Conservation (phyloP, 1,140 invertebrate genomes). For the Tyrophagus putrescentiae region DNA sequence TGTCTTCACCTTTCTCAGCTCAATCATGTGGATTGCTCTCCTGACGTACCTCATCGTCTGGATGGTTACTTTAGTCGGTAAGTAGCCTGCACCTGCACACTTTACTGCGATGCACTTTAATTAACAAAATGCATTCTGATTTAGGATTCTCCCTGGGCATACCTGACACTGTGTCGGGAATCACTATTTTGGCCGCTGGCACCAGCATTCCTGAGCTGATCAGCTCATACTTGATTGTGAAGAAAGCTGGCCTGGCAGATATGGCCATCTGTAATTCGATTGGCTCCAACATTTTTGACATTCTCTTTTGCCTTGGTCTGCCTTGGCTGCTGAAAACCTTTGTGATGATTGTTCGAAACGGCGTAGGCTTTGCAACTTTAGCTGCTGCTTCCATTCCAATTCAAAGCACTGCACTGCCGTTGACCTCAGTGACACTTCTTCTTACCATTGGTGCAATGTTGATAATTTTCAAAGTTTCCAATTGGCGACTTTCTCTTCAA, state of each 20-base stretch:
- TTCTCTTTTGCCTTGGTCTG: conserved; percentile 60
- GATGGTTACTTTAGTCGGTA: conserved; percentile 83
- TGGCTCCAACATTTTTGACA: conserved; percentile 67
- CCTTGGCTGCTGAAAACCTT: conserved; percentile 47
- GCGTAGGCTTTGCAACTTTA: conserved; percentile 1
- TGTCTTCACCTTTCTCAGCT: conserved; percentile 59
- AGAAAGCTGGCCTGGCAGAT: conserved; percentile 31
- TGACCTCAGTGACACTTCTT: conserved; percentile 27
- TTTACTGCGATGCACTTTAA: not conserved
- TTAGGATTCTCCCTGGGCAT: conserved; percentile 28
- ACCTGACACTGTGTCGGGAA: conserved; percentile 28
- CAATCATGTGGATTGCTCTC: conserved; percentile 70
- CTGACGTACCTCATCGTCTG: conserved; percentile 76
- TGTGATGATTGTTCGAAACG: conserved; percentile 46
- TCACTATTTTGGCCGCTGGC: conserved; percentile 28
- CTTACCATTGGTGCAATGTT: conserved; percentile 25
- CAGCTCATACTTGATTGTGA: conserved; percentile 26
- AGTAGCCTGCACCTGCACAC: conserved; percentile 29
- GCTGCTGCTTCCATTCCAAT: conserved; percentile 21
- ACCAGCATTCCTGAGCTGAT: conserved; percentile 29
- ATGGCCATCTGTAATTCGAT: conserved; percentile 71
- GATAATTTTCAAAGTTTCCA: conserved; percentile 22
- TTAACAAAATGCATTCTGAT: not conserved
- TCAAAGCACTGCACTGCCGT: conserved; percentile 27
- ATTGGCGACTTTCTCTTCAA: conserved; percentile 26